Conservation (phyloP, 2,888 invertebrate genomes). For the Scaptodrosophila latifasciaeformis region DNA sequence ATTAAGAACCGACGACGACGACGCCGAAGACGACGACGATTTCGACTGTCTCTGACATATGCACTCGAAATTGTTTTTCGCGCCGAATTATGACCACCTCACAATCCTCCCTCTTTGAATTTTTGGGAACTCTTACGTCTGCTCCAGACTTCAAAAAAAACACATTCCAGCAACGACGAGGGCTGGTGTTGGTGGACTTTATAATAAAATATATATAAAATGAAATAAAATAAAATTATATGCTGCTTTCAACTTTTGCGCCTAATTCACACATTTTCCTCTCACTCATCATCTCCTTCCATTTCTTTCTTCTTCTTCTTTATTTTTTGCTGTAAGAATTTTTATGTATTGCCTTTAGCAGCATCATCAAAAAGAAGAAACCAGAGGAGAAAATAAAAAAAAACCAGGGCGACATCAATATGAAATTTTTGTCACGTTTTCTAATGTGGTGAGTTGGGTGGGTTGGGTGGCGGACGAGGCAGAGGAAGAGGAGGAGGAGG, state of each 20-base stretch:
- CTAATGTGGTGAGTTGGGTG: constrained; percentile 45
- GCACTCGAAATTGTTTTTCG: constrained; percentile 43
- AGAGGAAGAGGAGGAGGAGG: no score
- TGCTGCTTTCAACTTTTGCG: constrained; percentile 61
- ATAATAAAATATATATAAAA: no score
- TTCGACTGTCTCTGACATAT: no score
- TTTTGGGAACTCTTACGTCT: not conserved
- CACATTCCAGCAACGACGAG: constrained; percentile 13
- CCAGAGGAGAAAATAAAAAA: constrained; percentile 11
- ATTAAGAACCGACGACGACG: not conserved
- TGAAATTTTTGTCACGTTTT: constrained; percentile 67
- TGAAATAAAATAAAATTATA: constrained; percentile 46
- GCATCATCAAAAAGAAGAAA: constrained; percentile 51
- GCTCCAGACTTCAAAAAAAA: not conserved
- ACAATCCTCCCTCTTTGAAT: not conserved
- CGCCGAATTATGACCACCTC: constrained; percentile 15
- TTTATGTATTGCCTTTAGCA: constrained; percentile 61
- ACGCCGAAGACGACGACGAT: no score
- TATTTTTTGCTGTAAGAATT: constrained; percentile 49
- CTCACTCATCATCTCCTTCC: constrained; percentile 4
- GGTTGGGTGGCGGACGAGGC: not conserved
- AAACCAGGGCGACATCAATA: constrained; percentile 58
- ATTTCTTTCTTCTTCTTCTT: constrained; percentile 16
- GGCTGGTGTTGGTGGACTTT: constrained; percentile 44
- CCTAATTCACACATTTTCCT: constrained; percentile 59